Evolutionary conservation across 2,113 vertebrate species (phyloP).

Genomic region (Rhynchomys soricoides): DNA sequence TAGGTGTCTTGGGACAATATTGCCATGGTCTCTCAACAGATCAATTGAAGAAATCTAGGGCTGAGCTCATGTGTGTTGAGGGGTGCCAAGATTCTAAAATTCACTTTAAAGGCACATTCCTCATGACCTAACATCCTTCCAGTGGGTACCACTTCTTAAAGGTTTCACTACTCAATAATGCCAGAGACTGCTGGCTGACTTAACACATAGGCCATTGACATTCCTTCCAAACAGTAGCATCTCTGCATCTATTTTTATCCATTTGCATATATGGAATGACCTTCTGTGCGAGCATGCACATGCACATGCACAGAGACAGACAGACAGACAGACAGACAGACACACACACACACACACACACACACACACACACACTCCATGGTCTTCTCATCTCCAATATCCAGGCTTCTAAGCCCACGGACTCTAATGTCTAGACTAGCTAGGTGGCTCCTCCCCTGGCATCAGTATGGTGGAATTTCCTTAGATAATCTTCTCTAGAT

Average conservation of each 20-base stretch:
- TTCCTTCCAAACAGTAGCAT: background rate
- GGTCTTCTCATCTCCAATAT: background rate
- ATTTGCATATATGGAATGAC: background rate
- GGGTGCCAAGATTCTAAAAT: background rate
- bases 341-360: background rate
- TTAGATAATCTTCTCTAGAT: background rate
- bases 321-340: no score
- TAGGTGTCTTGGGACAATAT: background rate
- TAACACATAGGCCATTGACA: background rate
- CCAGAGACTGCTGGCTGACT: background rate
- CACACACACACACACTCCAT: background rate
- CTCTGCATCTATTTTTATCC: background rate
- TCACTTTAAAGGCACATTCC: background rate
- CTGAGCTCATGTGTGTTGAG: background rate
- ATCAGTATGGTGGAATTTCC: background rate
- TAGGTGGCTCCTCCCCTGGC: background rate
- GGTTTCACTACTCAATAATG: background rate
- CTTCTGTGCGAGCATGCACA: background rate
- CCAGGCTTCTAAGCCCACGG: background rate
- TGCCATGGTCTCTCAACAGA: background rate
- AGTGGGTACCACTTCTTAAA: background rate
- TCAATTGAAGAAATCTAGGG: background rate
- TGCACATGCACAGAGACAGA: no score
- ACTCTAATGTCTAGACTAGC: background rate
- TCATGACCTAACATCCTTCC: background rate